Evolutionary conservation across 2,888 invertebrate genomes (phyloP), one percentile per base, ranked within the genome.

Genomic region (Morpho helenor): DNA sequence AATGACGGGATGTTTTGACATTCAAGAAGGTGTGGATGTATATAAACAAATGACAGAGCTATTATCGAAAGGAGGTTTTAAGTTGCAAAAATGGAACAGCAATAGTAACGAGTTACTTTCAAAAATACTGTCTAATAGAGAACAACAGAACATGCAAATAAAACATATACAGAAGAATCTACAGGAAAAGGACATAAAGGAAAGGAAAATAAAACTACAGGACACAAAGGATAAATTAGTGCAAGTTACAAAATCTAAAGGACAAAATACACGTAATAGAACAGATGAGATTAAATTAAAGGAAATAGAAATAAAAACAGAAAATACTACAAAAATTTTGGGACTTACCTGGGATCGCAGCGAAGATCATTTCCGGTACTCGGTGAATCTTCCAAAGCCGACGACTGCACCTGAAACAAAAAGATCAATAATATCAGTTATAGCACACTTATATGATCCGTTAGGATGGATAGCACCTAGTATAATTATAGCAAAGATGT

Each of bases 21-120:
- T 73, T 49, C 64, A 22, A 7, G 48, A 48, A 48, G 48, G 23
- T 23, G 8, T 16, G 55, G 7, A 66, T 59, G 8, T 71, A 8
- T 56, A 62, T 43, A 56, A 66, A 45, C 64, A 72, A 57, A 59
- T 70, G 40, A 68, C 62, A 9, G 47, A 45, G 16, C 49, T 76
- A 8, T 50, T 75, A 40, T 63, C 46, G 10, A 56, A 57, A 31
- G 72, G 69, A 8, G 72, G 73, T 9, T 74, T 75, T 52, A 50
- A 62, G 8, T 52, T 75, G 7, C 66, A 73, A 22, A 68, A 73
- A 55, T 69, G 68, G 66, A 43, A 49, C 1, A 64, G 63, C 23
- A 65, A 66, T 53, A 57, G 49, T 44, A 52, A 62, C 2, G 55
- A 59, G 16, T 60, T 67, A 8, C 8, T 8, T 40, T 52, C 46